These are phyloP conservation scores for Scleropages formosus DNA, from an alignment of 2,797 vertebrate genomes.

Conservation along the genomic window DNA sequence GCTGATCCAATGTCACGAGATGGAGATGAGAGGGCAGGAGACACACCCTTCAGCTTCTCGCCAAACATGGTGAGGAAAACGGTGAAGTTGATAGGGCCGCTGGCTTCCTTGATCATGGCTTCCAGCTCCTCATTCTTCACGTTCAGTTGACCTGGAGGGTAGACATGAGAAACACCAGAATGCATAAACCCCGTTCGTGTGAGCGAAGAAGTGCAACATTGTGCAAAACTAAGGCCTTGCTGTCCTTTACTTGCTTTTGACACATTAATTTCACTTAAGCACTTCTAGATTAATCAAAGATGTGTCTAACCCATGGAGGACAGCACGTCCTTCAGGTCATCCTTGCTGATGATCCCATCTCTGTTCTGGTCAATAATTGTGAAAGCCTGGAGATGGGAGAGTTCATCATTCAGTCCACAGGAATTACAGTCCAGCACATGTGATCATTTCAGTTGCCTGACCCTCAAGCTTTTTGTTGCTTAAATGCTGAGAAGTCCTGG, in stretches of 20 bases:
- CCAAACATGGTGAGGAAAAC: slow-evolving; percentile 80
- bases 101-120: slow-evolving; percentile 76
- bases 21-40: no score
- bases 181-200: background rate
- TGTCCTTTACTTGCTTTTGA: no score
- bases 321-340: slow-evolving; percentile 75
- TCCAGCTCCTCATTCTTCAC: slow-evolving; percentile 78
- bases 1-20: background rate
- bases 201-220: background rate
- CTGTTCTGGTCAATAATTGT: slow-evolving; percentile 80
- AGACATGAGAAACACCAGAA: background rate
- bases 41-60: slow-evolving; percentile 76
- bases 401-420: background rate
- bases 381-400: slow-evolving; percentile 61
- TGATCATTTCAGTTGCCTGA: background rate
- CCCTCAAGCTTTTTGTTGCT: background rate
- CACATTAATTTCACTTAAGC: background rate
- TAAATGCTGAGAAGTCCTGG: background rate
- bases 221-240: background rate
- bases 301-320: slow-evolving; percentile 72
- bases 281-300: background rate
- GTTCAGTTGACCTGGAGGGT: slow-evolving; percentile 65
- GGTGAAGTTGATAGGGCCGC: slow-evolving; percentile 78
- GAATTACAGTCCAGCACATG: background rate
- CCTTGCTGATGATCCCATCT: slow-evolving; percentile 79